Evolutionary conservation across 2,113 vertebrate species (phyloP).

Genomic region (Beaufortia kweichowensis): DNA sequence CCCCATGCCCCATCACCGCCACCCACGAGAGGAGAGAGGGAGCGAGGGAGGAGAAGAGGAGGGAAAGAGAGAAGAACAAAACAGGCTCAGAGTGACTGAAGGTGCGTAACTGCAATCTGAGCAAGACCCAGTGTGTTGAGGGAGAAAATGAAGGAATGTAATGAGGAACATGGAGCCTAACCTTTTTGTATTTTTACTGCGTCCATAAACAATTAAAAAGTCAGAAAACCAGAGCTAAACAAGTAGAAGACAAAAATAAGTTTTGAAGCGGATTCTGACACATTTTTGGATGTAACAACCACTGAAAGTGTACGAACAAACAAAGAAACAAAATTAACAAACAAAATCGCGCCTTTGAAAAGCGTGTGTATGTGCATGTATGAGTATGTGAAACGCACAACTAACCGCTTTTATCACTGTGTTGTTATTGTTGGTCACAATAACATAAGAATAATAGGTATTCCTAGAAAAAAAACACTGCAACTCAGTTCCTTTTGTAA

Average conservation of each 20-base stretch:
- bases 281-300: not conserved
- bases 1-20: slow-evolving; percentile 94
- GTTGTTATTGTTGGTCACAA: too few species aligned
- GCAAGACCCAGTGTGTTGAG: slow-evolving; percentile 44
- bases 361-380: too few species aligned
- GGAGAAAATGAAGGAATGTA: not conserved
- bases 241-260: not conserved
- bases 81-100: slow-evolving; percentile 42
- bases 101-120: slow-evolving; percentile 19
- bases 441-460: too few species aligned
- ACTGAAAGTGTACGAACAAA: not conserved
- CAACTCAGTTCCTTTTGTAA: too few species aligned
- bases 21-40: slow-evolving; percentile 76
- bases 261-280: not conserved
- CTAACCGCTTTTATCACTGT: too few species aligned
- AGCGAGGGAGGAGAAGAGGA: slow-evolving; percentile 76
- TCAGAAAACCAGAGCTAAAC: slow-evolving; percentile 66
- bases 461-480: not conserved
- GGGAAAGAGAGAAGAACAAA: slow-evolving; percentile 25
- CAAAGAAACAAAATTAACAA: slow-evolving; percentile 7
- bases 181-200: not conserved
- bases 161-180: not conserved
- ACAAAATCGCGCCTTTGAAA: not conserved
- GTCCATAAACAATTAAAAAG: slow-evolving; percentile 27
- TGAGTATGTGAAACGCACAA: too few species aligned